A percentile compares a stretch with the other conserved stretches of the same genome.
Evolutionary conservation across 2,888 invertebrate species (phyloP).

Genomic region (Dioctria linearis): DNA sequence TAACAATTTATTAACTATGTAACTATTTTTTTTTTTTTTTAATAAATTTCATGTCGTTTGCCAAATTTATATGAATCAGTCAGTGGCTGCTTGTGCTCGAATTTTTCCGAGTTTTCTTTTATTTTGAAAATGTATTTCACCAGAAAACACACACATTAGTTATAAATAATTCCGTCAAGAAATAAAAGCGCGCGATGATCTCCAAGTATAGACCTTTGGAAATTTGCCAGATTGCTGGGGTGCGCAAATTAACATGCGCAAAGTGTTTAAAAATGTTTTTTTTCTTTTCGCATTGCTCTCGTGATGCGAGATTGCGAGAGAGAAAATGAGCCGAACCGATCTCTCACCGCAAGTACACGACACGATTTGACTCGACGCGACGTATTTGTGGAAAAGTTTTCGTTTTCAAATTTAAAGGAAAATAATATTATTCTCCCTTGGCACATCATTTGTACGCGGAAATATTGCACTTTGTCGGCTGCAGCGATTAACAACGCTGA

Average conservation of each 20-base stretch:
- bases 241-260: conserved; percentile 65
- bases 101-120: conserved; percentile 32
- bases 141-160: conserved; percentile 55
- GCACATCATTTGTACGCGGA: no score
- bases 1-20: not conserved
- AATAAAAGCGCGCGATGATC: conserved; percentile 72
- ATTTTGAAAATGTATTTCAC: conserved; percentile 48
- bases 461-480: no score
- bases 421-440: not conserved
- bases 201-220: conserved; percentile 93
- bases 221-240: conserved; percentile 76
- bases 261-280: conserved; percentile 14
- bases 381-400: conserved; percentile 42
- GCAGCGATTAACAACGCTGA: not conserved
- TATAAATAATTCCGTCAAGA: conserved; percentile 61
- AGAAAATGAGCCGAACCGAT: not conserved
- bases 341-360: not conserved
- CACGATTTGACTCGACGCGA: not conserved
- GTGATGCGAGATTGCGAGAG: not conserved
- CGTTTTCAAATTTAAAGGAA: conserved; percentile 14
- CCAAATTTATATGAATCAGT: conserved; percentile 49
- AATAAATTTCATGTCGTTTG: conserved; percentile 41
- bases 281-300: not conserved
- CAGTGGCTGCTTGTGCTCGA: conserved; percentile 32
- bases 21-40: conserved; percentile 10